Evolutionary conservation across 2,797 vertebrate genomes (phyloP).

Genomic region (Lutjanus campechanus): DNA sequence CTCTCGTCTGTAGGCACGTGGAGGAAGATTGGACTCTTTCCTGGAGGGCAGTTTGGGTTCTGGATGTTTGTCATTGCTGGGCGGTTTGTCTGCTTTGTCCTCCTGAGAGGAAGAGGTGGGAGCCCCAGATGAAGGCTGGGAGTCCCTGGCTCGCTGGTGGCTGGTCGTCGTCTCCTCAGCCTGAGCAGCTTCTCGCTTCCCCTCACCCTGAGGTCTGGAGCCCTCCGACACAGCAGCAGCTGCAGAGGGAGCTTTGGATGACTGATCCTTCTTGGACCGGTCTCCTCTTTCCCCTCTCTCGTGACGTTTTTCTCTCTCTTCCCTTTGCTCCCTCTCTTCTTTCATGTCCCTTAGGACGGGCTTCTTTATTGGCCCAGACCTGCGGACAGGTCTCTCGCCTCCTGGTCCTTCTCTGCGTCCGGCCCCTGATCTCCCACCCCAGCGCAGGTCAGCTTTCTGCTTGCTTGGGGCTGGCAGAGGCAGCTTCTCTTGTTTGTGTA

Average conservation of each 20-base stretch:
- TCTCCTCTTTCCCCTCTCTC: slow-evolving; percentile 87
- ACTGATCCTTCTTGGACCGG: slow-evolving; percentile 73
- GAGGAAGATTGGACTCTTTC: slow-evolving; percentile 90
- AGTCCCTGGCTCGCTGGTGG: slow-evolving; percentile 76
- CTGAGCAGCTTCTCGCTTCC: slow-evolving; percentile 84
- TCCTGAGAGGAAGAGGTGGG: slow-evolving; percentile 87
- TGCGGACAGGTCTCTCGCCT: slow-evolving; percentile 91
- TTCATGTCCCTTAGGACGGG: slow-evolving; percentile 98
- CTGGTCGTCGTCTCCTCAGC: slow-evolving; percentile 61
- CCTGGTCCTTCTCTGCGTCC: slow-evolving; percentile 91
- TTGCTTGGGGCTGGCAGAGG: slow-evolving; percentile 86
- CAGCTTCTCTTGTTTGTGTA: slow-evolving; percentile 92
- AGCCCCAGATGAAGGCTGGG: slow-evolving; percentile 79
- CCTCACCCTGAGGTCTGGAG: slow-evolving; percentile 81
- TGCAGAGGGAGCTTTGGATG: slow-evolving; percentile 71
- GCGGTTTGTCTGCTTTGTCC: slow-evolving; percentile 90
- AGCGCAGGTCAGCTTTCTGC: slow-evolving; percentile 94
- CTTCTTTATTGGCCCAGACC: slow-evolving; percentile 98
- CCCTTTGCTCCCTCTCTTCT: slow-evolving; percentile 95
- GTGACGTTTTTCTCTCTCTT: slow-evolving; percentile 92
- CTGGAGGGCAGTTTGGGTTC: slow-evolving; percentile 88
- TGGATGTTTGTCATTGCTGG: slow-evolving; percentile 86
- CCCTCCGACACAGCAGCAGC: slow-evolving; percentile 77
- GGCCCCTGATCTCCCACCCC: slow-evolving; percentile 91
- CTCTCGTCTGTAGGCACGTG: slow-evolving; percentile 92